Conservation (phyloP, 2,888 invertebrate species). For the Phorcus lineatus region DNA sequence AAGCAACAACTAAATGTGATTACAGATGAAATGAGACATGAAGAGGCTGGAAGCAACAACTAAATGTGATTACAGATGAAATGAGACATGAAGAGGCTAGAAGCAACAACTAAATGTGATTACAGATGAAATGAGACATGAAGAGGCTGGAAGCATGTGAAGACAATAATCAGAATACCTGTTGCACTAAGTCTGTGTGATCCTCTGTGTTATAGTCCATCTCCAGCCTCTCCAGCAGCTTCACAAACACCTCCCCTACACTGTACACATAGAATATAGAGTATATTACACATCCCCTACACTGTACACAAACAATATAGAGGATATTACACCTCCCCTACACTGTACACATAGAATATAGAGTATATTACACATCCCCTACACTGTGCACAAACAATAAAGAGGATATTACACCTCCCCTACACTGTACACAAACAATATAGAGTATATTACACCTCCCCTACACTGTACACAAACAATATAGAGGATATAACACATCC, state of each 20-base stretch:
- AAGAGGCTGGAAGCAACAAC: no score
- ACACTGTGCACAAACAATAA: conserved; percentile 36
- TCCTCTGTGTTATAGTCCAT: conserved; percentile 57
- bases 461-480: conserved; percentile 38
- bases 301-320: conserved; percentile 30
- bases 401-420: conserved; percentile 40
- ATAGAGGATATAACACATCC: conserved; percentile 40
- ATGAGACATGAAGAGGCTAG: no score
- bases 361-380: conserved; percentile 40
- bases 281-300: conserved; percentile 44
- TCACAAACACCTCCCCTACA: conserved; percentile 50
- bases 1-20: no score
- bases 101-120: no score
- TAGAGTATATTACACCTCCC: conserved; percentile 38
- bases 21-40: no score
- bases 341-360: conserved; percentile 32
- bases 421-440: conserved; percentile 37
- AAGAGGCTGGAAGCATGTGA: no score
- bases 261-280: conserved; percentile 27
- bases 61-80: no score
- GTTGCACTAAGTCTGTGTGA: conserved; percentile 50
- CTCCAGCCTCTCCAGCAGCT: conserved; percentile 56
- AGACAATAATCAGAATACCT: no score
- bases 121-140: no score
- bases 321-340: conserved; percentile 42